A percentile compares a stretch with the other conserved stretches of the same genome.
Evolutionary conservation across 2,888 invertebrate genomes (phyloP).

Genomic region (Nebria salina): DNA sequence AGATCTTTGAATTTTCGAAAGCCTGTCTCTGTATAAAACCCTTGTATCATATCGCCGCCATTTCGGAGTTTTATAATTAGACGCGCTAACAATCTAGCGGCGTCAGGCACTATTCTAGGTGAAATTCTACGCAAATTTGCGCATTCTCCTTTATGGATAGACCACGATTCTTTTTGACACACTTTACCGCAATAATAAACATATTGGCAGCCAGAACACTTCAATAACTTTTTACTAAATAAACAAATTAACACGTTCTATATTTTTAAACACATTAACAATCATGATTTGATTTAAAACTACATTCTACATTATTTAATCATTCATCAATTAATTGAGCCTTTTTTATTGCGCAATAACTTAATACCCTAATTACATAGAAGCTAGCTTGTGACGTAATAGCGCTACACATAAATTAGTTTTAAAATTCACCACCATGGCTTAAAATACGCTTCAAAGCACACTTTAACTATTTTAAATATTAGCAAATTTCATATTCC

Average conservation of each 20-base stretch:
- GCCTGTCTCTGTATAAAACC: conserved; percentile 74
- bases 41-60: conserved; percentile 73
- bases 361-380: no score
- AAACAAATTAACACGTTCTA: conserved; percentile 44
- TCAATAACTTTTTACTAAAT: conserved; percentile 75
- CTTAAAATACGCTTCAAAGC: no score
- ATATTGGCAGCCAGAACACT: conserved; percentile 86
- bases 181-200: conserved; percentile 82
- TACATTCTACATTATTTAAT: no score
- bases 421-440: no score
- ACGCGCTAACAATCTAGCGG: conserved; percentile 80
- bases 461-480: no score
- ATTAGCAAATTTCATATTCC: no score
- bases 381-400: no score
- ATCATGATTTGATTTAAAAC: conserved; percentile 26
- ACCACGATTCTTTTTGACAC: conserved; percentile 87
- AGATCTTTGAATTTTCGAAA: conserved; percentile 85
- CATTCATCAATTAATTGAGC: no score
- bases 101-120: conserved; percentile 82
- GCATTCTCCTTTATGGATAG: conserved; percentile 86
- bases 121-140: conserved; percentile 74
- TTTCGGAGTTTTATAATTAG: conserved; percentile 76
- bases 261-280: conserved; percentile 32
- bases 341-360: no score
- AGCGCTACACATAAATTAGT: no score